Evolutionary conservation across 2,113 vertebrate species (phyloP).

Genomic region (Brienomyrus longianalis): DNA sequence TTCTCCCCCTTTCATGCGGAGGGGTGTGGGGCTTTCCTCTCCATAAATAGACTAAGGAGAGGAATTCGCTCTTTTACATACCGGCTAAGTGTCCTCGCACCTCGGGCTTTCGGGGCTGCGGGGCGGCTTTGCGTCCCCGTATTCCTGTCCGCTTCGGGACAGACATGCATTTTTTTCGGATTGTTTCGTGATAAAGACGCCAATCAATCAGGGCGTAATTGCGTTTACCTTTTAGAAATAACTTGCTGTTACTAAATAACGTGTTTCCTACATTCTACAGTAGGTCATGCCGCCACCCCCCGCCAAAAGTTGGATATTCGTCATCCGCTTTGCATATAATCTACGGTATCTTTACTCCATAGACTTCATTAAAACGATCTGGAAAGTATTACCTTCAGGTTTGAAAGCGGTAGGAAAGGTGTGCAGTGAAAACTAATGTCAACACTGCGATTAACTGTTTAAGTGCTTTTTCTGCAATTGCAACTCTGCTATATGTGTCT

Average conservation of each 20-base stretch:
- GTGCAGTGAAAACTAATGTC: neutral
- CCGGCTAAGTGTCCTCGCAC: neutral
- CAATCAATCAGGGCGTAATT: neutral
- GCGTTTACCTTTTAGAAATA: neutral
- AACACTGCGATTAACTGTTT: neutral
- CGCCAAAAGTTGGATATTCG: neutral
- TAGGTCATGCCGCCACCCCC: neutral
- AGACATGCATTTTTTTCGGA: neutral
- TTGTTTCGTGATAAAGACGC: neutral
- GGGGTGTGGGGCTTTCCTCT: conserved; percentile 48
- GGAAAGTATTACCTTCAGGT: neutral
- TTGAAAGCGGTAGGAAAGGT: neutral
- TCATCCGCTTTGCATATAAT: neutral
- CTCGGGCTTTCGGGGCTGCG: neutral
- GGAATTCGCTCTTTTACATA: conserved; percentile 37
- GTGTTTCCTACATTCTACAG: neutral
- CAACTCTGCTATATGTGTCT: neutral
- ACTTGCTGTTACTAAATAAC: neutral
- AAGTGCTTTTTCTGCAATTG: neutral
- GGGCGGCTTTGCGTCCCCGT: neutral
- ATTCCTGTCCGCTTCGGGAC: neutral
- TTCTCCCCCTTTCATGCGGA: conserved; percentile 45
- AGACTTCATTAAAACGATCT: neutral
- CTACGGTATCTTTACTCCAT: neutral
- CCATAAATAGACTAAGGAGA: conserved; percentile 45